Percentiles rank a stretch among this genome's conserved stretches.
Conservation (phyloP, 92 coral and sea anemone species). For the Siderastrea radians region DNA sequence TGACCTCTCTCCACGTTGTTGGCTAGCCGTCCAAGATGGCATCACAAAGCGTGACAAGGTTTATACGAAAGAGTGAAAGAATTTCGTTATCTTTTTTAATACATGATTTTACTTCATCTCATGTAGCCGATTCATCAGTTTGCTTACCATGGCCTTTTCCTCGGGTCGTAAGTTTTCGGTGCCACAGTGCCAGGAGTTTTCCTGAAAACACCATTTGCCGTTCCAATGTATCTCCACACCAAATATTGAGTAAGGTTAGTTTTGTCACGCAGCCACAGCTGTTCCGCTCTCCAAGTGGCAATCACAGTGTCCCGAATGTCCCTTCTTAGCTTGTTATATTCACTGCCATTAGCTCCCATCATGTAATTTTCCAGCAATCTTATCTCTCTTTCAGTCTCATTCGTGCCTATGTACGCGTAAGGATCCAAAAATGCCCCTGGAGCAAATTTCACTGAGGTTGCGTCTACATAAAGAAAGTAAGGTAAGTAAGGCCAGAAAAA, state of each 20-base stretch:
- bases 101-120: background rate
- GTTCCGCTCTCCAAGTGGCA: constrained; percentile 58
- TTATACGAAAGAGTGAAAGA: too few relatives aligned
- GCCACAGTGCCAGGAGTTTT: constrained; percentile 34
- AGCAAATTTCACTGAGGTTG: constrained; percentile 65
- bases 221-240: constrained; percentile 70
- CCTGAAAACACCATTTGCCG: constrained; percentile 61
- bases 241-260: constrained; percentile 51
- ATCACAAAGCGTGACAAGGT: too few relatives aligned
- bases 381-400: constrained; percentile 40
- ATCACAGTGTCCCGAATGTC: constrained; percentile 60
- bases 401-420: constrained; percentile 47
- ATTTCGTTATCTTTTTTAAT: too few relatives aligned
- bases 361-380: constrained; percentile 41
- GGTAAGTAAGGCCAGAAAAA: too few relatives aligned
- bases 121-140: background rate
- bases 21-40: too few relatives aligned
- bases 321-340: constrained; percentile 47
- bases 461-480: background rate
- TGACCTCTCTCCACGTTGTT: too few relatives aligned
- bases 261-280: constrained; percentile 59
- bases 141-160: constrained; percentile 58
- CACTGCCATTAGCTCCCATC: constrained; percentile 17
- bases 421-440: constrained; percentile 69
- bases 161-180: constrained; percentile 60